Percentiles rank a stretch among this genome's conserved stretches.
phyloP scores from a whole-genome alignment of 2,797 vertebrate species.

The Halcyon leucocephala region DNA sequence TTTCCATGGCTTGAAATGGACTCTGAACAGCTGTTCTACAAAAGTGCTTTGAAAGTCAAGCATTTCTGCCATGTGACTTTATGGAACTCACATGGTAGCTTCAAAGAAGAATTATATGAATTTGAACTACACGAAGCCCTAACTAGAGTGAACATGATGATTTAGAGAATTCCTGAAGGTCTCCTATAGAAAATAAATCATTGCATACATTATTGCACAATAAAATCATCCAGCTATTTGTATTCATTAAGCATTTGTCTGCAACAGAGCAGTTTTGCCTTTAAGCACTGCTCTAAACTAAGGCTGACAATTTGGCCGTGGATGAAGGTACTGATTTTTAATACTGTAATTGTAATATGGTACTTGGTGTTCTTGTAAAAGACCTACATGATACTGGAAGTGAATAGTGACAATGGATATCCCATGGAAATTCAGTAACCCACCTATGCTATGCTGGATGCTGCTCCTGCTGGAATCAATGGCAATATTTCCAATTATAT shows the following conservation, averaged over 20 bases:
- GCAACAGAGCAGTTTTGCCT: neutral
- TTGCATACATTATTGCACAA: neutral
- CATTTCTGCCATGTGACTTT: neutral
- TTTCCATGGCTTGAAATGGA: constrained; percentile 62
- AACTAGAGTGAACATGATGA: neutral
- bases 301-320: neutral
- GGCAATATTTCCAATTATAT: neutral
- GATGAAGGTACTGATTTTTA: neutral
- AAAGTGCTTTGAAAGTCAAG: constrained; percentile 36
- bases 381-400: neutral
- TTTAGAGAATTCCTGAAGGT: neutral
- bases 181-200: neutral
- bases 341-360: neutral
- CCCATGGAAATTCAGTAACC: neutral
- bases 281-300: neutral
- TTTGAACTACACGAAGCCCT: neutral
- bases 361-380: neutral
- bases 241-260: neutral
- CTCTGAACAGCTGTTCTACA: constrained; percentile 32
- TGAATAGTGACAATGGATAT: neutral
- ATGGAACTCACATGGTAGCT: neutral
- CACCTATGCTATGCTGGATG: neutral
- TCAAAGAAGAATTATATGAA: constrained; percentile 26
- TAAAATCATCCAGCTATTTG: neutral
- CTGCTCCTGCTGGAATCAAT: neutral